A percentile compares a stretch with the other conserved stretches of the same genome.
Evolutionary conservation across 2,113 vertebrate species (phyloP).

Genomic region (Murina feae): DNA sequence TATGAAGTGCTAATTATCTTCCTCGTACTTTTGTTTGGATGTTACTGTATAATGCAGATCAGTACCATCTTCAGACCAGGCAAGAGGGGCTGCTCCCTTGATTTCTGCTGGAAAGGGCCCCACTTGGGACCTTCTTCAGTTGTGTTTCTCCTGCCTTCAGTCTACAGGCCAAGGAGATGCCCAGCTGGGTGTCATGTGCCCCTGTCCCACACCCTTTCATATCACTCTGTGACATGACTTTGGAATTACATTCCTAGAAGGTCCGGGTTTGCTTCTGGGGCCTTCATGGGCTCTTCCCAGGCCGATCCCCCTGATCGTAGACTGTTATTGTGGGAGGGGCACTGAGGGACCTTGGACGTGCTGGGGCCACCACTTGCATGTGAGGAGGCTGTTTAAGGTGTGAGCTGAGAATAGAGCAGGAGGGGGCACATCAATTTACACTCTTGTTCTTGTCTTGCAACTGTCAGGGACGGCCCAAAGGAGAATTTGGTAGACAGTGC

Average conservation of each 20-base stretch:
- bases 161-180: background rate
- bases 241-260: background rate
- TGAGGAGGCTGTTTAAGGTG: background rate
- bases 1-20: background rate
- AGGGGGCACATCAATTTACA: background rate
- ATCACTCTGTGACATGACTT: background rate
- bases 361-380: background rate
- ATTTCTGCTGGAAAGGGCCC: background rate
- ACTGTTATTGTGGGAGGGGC: background rate
- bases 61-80: background rate
- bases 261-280: background rate
- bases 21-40: background rate
- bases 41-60: background rate
- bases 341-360: background rate
- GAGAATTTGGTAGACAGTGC: background rate
- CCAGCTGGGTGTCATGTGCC: background rate
- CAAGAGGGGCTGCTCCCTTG: background rate
- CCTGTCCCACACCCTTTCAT: background rate
- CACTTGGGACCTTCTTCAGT: background rate
- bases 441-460: background rate
- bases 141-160: background rate
- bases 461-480: background rate
- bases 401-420: background rate
- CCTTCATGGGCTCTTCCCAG: background rate
- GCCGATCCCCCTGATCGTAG: background rate